Base-by-base conservation (phyloP, 2,888 invertebrate genomes). In the Dioctria linearis region DNA sequence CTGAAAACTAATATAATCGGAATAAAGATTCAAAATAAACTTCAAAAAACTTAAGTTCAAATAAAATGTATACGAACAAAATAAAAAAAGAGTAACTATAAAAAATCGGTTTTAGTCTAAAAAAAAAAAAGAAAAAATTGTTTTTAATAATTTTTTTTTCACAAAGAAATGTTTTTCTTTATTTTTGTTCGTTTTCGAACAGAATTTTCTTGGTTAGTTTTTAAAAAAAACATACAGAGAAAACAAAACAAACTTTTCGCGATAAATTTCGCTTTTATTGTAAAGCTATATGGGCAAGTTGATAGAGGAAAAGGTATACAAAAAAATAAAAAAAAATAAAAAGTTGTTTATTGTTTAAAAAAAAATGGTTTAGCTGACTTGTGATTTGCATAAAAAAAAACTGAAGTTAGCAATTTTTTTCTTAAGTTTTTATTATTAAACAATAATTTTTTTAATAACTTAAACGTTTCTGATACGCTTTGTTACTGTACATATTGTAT, bases 271-370 rank as follows among this genome's bases (percentile, higher is more conserved):
- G 84, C 83, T 84, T 84, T 82, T 83, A 84, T 84, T 84, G 85
- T 85, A 86, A 86, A 86, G 87, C 87, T 87, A 87, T 89, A 89
- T 89, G 89, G 89, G 89, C 89, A 88, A 85, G 85, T 81, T 78
- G 81, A 78, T 80, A 66, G 65, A 67, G 65, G 80, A 65, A 81
- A 78, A 81, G 81, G 54, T 54, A 73, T 54, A 73, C 71, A 73
- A 54, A 73, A 71, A 73, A 69, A 9, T 2, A 46, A 6, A 8
- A 51, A 69, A 39, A 69, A 51, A 25, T 25, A 2, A 25, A 51
- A 40, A 59, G 59, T 75, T 75, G 59, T 75, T 75, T 75, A 59
- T 75, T 59, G 46, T 42, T 49, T 13, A 40, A 25, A 25, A 25
- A 25, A 13, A 67, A 67, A 67, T 67, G 25, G 43, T 54, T 42